These are phyloP conservation scores for Lithobates sylvaticus DNA, from an alignment of 2,797 vertebrate genomes.

Conservation along the genomic window DNA sequence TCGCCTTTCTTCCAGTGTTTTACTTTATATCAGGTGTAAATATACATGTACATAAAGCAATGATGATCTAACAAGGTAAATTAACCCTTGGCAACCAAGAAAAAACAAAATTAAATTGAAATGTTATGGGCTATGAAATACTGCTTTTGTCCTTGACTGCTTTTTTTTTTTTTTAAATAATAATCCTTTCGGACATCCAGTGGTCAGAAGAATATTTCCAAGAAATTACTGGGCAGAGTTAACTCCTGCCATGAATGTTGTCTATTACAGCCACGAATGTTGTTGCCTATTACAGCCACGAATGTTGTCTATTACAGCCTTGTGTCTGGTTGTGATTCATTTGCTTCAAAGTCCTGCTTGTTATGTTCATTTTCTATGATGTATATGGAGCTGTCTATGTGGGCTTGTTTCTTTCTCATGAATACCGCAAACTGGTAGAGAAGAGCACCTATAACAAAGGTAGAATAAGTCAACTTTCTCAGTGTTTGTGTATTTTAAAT, in stretches of 20 bases:
- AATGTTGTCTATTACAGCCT: slow-evolving; percentile 33
- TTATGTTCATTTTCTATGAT: slow-evolving; percentile 54
- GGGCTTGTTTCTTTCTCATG: slow-evolving; percentile 26
- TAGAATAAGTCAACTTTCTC: not conserved
- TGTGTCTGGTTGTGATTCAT: slow-evolving; percentile 33
- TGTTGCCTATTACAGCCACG: slow-evolving; percentile 19
- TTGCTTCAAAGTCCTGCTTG: slow-evolving; percentile 46
- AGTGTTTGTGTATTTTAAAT: not conserved
- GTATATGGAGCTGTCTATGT: slow-evolving; percentile 24
- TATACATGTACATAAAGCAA: not conserved
- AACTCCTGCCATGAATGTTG: not conserved
- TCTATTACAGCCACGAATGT: too few species aligned
- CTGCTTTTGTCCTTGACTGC: too few species aligned
- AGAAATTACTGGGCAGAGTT: not conserved
- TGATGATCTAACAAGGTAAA: too few species aligned
- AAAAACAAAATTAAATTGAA: not conserved
- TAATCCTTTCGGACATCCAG: not conserved
- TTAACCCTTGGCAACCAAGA: too few species aligned
- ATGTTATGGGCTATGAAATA: not conserved
- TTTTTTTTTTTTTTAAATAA: not conserved
- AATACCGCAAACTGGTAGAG: slow-evolving; percentile 48
- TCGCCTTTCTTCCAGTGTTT: too few species aligned
- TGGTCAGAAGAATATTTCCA: not conserved
- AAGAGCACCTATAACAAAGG: slow-evolving; percentile 48
- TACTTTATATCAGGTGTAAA: too few species aligned